Evolutionary conservation across 35 echinoderm and acorn worm species (phyloP), one percentile per base, ranked within the genome.

Genomic region (Eucidaris tribuloides): DNA sequence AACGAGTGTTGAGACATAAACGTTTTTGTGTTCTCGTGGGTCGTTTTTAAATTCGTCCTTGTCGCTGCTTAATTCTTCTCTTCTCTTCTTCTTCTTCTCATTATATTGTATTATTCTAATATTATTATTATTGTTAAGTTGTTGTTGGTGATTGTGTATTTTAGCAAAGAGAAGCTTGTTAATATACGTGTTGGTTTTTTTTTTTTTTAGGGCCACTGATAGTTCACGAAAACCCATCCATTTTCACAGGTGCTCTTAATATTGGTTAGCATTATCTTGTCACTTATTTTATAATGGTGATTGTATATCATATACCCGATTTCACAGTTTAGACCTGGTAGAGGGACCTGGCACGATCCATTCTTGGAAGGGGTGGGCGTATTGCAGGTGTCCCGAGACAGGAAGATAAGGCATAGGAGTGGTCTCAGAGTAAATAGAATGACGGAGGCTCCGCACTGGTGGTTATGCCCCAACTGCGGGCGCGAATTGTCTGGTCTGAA

Each of bases 401-500:
- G 15, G 93, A 96, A 56, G 84, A 74, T 27, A 41, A 87, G 5
- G 90, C 88, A 27, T 84, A 83, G 3, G 33, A 24, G 4, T 96
- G 93, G 93, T 27, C 79, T 7, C 83, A 83, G 28, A 56, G 90
- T 2, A 91, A 88, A 22, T 83, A 96, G 42, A 88, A 84, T 2
- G 70, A 56, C 3, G 88, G 91, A 30, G 87, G 72, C 1, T 97
- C 89, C 36, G n/a, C n/a, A n/a, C n/a, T n/a, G n/a, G n/a, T n/a
- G n/a, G 93, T 88, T 30, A 7, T 96, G 1, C 71, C 58, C 7
- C 86, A 90, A 35, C 90, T 62, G 9, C 72, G 59, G 4, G 82
- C 46, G 0, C 91, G n/a, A n/a, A n/a, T n/a, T n/a, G n/a, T n/a
- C n/a, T n/a, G n/a, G 93, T 37, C 81, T 96, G 20, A 83, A 96